phyloP scores from a whole-genome alignment of 2,113 vertebrate genomes.

The Periophthalmus modestus region DNA sequence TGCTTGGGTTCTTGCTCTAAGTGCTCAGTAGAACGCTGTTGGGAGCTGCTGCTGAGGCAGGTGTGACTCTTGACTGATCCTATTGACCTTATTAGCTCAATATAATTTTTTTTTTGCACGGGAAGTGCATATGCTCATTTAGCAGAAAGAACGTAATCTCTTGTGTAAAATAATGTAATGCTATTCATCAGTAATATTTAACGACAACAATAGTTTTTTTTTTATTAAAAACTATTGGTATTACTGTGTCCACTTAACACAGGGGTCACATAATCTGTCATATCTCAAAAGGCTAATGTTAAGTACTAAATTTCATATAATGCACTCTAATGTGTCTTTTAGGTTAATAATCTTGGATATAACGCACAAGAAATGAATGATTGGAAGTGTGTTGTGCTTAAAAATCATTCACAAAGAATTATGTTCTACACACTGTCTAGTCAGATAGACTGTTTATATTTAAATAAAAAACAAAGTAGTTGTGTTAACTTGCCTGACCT shows the following conservation, averaged over 20 bases:
- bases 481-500: not conserved
- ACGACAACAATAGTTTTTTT: too few relatives aligned
- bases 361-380: constrained; percentile 1
- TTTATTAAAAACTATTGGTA: not conserved
- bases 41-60: constrained; percentile 17
- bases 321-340: constrained; percentile 46
- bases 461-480: not conserved
- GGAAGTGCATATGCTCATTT: not conserved
- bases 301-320: constrained; percentile 59
- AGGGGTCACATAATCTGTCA: constrained; percentile 36
- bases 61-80: constrained; percentile 12
- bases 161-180: not conserved
- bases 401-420: not conserved
- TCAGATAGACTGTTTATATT: not conserved
- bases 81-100: constrained; percentile 11
- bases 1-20: constrained; percentile 28
- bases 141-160: not conserved
- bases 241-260: constrained; percentile 52
- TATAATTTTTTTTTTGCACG: constrained; percentile 12
- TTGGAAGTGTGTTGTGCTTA: constrained; percentile 1
- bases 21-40: constrained; percentile 39
- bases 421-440: not conserved
- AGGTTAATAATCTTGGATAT: constrained; percentile 6
- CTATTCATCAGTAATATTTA: too few relatives aligned
- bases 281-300: constrained; percentile 59